A percentile compares a stretch with the other conserved stretches of the same genome.
Conservation (phyloP, 2,888 invertebrate genomes). For the Pantelozetes paolii region DNA sequence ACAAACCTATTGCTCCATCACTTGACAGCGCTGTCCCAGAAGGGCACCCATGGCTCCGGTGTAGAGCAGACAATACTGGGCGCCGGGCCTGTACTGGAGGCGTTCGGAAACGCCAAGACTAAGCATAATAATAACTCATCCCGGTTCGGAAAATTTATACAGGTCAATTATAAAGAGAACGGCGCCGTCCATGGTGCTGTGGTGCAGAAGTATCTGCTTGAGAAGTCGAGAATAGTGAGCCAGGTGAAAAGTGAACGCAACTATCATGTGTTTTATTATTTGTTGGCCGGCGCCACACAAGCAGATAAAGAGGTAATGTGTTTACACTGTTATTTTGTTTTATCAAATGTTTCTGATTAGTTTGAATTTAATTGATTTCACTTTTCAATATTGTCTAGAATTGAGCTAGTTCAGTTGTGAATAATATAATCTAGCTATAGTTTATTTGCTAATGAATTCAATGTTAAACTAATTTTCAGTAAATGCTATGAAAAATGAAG, state of each 20-base stretch:
- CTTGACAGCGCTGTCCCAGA: slow-evolving; percentile 87
- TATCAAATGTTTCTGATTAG: no score
- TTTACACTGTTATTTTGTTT: no score
- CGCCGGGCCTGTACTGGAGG: slow-evolving; percentile 92
- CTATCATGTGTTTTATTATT: slow-evolving; percentile 95
- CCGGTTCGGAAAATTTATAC: slow-evolving; percentile 95
- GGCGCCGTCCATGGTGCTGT: slow-evolving; percentile 97
- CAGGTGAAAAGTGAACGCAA: slow-evolving; percentile 91
- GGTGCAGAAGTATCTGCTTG: slow-evolving; percentile 90
- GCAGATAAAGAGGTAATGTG: slow-evolving; percentile 49
- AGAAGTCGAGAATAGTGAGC: slow-evolving; percentile 89
- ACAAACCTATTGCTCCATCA: slow-evolving; percentile 93
- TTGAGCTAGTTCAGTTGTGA: no score
- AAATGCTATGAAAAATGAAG: no score
- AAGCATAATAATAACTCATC: slow-evolving; percentile 96
- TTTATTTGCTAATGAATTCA: no score
- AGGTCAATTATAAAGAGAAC: slow-evolving; percentile 95
- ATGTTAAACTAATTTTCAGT: no score
- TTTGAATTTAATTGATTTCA: no score
- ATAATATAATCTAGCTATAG: no score
- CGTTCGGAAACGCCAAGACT: slow-evolving; percentile 97
- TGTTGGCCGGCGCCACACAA: slow-evolving; percentile 81
- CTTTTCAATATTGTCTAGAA: no score
- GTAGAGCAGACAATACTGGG: slow-evolving; percentile 93
- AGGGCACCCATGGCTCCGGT: slow-evolving; percentile 88